Evolutionary conservation across 2,797 vertebrate genomes (phyloP).

Genomic region (Syndactyla subalaris): DNA sequence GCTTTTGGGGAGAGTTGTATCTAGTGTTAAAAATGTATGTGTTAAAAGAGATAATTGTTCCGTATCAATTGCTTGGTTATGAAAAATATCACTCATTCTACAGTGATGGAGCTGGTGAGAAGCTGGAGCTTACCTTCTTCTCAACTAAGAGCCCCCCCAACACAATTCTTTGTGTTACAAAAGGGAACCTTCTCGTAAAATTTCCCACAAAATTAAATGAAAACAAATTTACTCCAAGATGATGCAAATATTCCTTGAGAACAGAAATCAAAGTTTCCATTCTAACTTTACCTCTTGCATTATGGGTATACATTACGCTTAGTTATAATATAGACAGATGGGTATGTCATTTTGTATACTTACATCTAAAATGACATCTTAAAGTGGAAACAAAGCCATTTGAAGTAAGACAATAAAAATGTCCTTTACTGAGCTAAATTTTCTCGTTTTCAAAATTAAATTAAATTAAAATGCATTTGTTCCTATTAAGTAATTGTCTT

Average conservation of each 20-base stretch:
- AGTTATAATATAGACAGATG: neutral
- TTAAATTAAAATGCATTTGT: neutral
- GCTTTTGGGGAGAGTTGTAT: neutral
- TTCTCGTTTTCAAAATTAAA: neutral
- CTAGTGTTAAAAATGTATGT: neutral
- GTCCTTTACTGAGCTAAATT: neutral
- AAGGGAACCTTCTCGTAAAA: neutral
- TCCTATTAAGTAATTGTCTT: neutral
- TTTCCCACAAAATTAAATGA: neutral
- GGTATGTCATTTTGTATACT: neutral
- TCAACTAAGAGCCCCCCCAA: neutral
- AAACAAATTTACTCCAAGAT: neutral
- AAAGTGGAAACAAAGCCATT: slow-evolving; percentile 27
- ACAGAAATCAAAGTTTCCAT: neutral
- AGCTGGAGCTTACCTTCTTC: neutral
- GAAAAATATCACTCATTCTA: neutral
- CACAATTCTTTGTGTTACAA: neutral
- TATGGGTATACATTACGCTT: neutral
- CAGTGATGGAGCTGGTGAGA: neutral
- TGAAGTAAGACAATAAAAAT: slow-evolving; percentile 20
- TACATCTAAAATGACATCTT: slow-evolving; percentile 17
- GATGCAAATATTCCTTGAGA: neutral
- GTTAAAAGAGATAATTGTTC: neutral
- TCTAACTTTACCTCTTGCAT: slow-evolving; percentile 15
- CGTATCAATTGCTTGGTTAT: neutral